Conservation (phyloP, 1,140 invertebrate species). For the Arion vulgaris region DNA sequence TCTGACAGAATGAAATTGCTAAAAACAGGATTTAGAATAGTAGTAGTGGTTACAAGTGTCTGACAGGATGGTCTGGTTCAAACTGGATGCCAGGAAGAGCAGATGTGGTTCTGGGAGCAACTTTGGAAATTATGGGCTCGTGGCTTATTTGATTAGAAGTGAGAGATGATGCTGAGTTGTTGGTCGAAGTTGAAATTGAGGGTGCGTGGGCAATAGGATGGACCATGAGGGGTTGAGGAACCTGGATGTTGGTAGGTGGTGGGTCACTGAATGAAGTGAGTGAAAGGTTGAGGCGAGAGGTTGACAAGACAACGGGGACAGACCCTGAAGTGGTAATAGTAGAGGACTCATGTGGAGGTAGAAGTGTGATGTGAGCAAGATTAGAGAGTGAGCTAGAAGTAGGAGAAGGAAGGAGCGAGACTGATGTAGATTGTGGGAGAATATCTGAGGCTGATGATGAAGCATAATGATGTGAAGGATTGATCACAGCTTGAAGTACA, state of each 20-base stretch:
- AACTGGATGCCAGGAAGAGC: conserved; percentile 33
- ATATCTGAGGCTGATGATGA: conserved; percentile 7
- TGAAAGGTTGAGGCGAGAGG: not conserved
- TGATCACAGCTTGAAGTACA: conserved; percentile 27
- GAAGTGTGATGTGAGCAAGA: conserved; percentile 11
- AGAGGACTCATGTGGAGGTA: not conserved
- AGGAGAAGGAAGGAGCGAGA: conserved; percentile 15
- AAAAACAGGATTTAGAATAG: no score
- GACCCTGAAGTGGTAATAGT: not conserved
- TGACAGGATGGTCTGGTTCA: conserved; percentile 18
- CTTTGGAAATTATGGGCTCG: not conserved
- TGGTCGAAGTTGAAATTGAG: not conserved
- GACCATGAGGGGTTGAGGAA: not conserved
- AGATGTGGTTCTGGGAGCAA: not conserved
- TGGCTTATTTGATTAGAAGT: not conserved
- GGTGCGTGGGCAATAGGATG: not conserved
- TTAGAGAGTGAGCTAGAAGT: not conserved
- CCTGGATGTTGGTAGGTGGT: not conserved
- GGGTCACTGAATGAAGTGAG: conserved; percentile 22
- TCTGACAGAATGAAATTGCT: no score
- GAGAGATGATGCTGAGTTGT: not conserved
- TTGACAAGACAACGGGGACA: conserved; percentile 20
- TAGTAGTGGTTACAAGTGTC: conserved; percentile 32
- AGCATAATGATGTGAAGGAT: conserved; percentile 11
- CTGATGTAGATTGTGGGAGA: not conserved